Base-by-base conservation (phyloP, 2,888 invertebrate genomes). In the Plagodis pulveraria region DNA sequence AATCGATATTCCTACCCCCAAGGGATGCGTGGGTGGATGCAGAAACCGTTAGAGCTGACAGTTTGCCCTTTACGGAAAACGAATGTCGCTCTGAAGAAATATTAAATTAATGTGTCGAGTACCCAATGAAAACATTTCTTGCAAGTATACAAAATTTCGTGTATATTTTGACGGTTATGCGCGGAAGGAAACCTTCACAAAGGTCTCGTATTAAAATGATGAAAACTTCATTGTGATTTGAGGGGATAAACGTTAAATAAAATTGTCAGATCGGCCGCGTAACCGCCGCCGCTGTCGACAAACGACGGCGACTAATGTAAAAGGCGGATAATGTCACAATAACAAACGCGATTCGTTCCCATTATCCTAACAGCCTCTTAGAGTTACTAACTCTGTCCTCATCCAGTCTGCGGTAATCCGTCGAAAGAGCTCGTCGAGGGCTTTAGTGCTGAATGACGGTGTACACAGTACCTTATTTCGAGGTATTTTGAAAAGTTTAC, bases 1-100 rank as follows among this genome's bases (percentile, higher is more conserved):
- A 85, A 86, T 86, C 86, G 73, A 87, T 87, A 86, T 80, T 81
- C 77, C 82, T 78, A 76, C 73, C 71, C 68, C 72, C 65, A 66
- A 70, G 76, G 77, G 73, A 72, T 57, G 59, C 65, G 69, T 69
- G 67, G 69, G 66, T 56, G 80, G 83, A 79, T 71, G 65, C 63
- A 70, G 66, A 72, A 83, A 83, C 76, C 74, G 70, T 76, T 78
- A 81, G 80, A 83, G 58, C 71, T 74, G 80, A 71, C 80, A 73
- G 70, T 70, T 22, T 70, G 66, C 64, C 67, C 71, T 66, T 75
- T 76, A 38, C 47, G 40, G 49, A 32, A 34, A 50, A 33, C 50
- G 42, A 50, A 55, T 36, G 35, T 11, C 11, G 44, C 44, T 12
- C 11, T 44, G 22, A 22, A 22, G n/a, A 22, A 22, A 22, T 22